Evolutionary conservation across 64 coral and sea anemone species (phyloP), one percentile per base, ranked within the genome.

Genomic region (Cladopsammia gracilis): DNA sequence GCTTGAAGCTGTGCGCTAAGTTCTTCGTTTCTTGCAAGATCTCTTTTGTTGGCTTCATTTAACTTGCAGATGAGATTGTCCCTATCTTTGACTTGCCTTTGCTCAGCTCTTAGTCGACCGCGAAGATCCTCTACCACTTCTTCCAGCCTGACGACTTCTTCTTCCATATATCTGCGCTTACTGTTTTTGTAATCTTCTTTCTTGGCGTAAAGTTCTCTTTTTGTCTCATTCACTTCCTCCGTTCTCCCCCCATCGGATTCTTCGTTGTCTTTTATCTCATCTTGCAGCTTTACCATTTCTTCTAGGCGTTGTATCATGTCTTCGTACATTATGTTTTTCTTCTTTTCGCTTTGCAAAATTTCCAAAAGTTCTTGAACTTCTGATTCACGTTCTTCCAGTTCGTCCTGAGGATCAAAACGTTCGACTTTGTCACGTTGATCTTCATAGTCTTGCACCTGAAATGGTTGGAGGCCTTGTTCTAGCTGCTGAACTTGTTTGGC

Each of bases 231-330:
- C 22, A 18, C 44, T 49, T 14, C 42, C 18, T 82, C 58, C 50
- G 86, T 53, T 89, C 65, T 52, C 83, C 57, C 80, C 11, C 3
- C 10, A 9, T 84, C 45, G n/a, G 69, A 82, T 65, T 94, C 92
- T 18, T 94, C 87, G 4, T 70, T 64, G 45, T 90, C 83, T 42
- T 87, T 83, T 22, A 59, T 71, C 34, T 94, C 92, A 20, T 91
- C 82, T 18, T 88, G 79, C 2, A 86, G 73, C 23, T 86, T 88
- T n/a, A 94, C 87, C n/a, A 98, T 71, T 45, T 92, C 91, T 52
- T 84, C 80, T n/a, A 84, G 62, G 4, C 47, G 80, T 49, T 84
- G 80, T 23, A 84, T 84, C 62, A 84, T 84, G n/a, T 84, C 80
- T 20, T 84, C 80, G 80, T 84, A 84, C 62, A 84, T 45, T 9